A percentile compares a stretch with the other conserved stretches of the same genome.
phyloP scores from a whole-genome alignment of 2,113 vertebrate species.

The Jaculus jaculus region DNA sequence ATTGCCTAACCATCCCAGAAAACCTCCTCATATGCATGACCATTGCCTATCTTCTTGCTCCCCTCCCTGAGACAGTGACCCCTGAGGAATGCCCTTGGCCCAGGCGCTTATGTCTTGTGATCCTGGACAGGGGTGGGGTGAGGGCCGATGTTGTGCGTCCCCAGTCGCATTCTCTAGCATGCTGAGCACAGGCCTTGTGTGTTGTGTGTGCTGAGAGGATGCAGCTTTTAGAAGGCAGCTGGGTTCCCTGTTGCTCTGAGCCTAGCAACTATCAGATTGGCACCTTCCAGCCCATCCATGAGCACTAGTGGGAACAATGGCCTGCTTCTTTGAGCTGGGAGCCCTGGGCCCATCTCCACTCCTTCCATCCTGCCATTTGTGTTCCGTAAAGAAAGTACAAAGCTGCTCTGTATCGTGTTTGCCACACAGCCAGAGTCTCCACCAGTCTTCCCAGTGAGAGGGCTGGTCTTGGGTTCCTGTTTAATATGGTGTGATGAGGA shows the following conservation, averaged over 20 bases:
- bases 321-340: not conserved
- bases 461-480: not conserved
- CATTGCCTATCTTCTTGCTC: not conserved
- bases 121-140: not conserved
- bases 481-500: accelerated
- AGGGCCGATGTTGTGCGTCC: not conserved
- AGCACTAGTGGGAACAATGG: not conserved
- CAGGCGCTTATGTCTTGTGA: not conserved
- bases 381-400: not conserved
- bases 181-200: not conserved
- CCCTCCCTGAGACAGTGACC: not conserved
- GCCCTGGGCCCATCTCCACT: not conserved
- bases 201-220: not conserved
- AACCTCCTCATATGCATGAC: not conserved
- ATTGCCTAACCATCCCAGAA: not conserved
- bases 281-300: not conserved
- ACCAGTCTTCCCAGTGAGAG: no score
- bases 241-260: not conserved
- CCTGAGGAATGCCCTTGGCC: not conserved
- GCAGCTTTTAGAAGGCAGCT: conserved; percentile 8
- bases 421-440: not conserved
- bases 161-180: not conserved
- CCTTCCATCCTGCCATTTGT: not conserved
- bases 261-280: not conserved
- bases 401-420: not conserved